Percentiles rank a stretch among this genome's conserved stretches.
Evolutionary conservation across 53 echinoderm and acorn worm genomes (phyloP).

Genomic region (Echinometra lucunter): DNA sequence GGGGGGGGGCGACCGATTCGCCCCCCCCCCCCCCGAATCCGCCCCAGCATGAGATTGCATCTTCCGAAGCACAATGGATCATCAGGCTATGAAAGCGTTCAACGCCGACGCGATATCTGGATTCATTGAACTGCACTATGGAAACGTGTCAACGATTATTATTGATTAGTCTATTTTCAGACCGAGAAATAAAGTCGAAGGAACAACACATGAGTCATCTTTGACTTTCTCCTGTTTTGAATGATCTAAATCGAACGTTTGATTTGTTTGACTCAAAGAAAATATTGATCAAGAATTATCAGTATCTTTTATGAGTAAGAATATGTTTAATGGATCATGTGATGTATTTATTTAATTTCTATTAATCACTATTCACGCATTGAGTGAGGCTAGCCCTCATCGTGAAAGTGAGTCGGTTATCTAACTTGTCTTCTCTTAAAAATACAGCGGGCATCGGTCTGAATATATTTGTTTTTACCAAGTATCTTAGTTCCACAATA

Average conservation of each 20-base stretch:
- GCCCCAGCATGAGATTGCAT: too few relatives aligned
- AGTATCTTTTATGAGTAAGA: background rate
- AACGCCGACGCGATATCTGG: too few relatives aligned
- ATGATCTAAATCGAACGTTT: background rate
- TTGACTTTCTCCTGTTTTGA: background rate
- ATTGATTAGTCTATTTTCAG: constrained; percentile 41
- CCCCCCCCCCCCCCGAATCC: too few relatives aligned
- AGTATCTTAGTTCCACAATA: background rate
- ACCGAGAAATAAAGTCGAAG: background rate
- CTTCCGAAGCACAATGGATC: too few relatives aligned
- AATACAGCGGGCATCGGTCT: too few relatives aligned
- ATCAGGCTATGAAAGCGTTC: too few relatives aligned
- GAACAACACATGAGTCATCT: background rate
- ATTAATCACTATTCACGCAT: background rate
- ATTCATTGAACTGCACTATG: background rate
- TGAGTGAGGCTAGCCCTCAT: background rate
- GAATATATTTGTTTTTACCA: background rate
- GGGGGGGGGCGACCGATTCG: too few relatives aligned
- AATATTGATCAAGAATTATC: background rate
- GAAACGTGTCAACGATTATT: constrained; percentile 2
- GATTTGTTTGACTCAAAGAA: background rate
- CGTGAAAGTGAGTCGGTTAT: background rate
- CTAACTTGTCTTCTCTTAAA: background rate
- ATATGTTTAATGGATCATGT: background rate
- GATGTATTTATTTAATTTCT: background rate